These are phyloP conservation scores for Arenicola marina DNA, from an alignment of 2,888 invertebrate genomes.

Conservation along the genomic window DNA sequence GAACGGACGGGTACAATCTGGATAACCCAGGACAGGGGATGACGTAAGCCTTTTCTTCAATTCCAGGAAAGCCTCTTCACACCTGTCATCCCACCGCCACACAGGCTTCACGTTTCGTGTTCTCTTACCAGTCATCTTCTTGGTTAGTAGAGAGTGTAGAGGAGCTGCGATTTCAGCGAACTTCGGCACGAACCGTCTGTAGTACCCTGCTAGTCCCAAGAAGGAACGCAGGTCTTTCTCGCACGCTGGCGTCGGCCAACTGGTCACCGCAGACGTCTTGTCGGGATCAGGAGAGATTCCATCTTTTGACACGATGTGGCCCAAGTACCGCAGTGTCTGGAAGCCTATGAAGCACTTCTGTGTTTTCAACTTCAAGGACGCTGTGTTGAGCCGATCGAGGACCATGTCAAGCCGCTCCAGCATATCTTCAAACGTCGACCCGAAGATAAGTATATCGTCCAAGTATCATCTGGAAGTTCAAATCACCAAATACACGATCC, in stretches of 20 bases:
- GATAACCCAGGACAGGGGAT: conserved; percentile 28
- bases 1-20: conserved; percentile 30
- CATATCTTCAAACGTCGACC: not conserved
- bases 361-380: not conserved
- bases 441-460: no score
- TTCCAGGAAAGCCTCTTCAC: no score
- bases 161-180: conserved; percentile 33
- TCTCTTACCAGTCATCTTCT: no score
- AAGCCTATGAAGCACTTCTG: not conserved
- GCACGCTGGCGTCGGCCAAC: conserved; percentile 24
- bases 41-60: not conserved
- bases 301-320: conserved; percentile 27
- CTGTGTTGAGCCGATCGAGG: not conserved
- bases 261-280: conserved; percentile 26
- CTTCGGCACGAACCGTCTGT: conserved; percentile 28
- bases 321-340: conserved; percentile 24
- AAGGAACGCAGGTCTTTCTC: conserved; percentile 28
- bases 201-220: conserved; percentile 32
- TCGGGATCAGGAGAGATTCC: conserved; percentile 23
- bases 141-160: conserved; percentile 13
- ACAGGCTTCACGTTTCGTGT: no score
- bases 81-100: no score
- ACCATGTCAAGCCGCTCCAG: conserved; percentile 20
- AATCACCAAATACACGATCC: not conserved
- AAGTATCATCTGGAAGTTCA: not conserved